Base-by-base conservation (phyloP, 2,797 vertebrate genomes). In the Semaprochilodus insignis region DNA sequence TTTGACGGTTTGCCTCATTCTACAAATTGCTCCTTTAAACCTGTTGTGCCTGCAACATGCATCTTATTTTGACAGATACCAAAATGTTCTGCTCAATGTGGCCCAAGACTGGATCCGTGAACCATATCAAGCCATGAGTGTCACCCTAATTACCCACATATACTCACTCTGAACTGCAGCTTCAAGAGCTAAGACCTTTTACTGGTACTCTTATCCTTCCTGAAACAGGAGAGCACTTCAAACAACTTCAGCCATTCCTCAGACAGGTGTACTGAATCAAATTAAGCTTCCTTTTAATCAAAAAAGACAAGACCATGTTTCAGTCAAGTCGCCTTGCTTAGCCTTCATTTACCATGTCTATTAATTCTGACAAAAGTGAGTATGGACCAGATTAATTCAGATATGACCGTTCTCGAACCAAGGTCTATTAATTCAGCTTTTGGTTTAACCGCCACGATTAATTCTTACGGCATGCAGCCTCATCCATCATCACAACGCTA, bases 401-500 rank as follows among this genome's bases (percentile, higher is more conserved):
- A 83, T 81, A 83, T 77, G 74, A 81, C 81, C 65, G 54, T 82
- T 84, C 52, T 77, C 86, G 84, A 90, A 81, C 51, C 6, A 83
- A 82, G 87, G 81, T 85, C 83, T 81, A 91, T 91, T 90, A 86
- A 90, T 91, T 89, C 83, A 85, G 87, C 67, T 83, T 83, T 85
- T 87, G 85, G 72, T 86, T 83, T 81, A 86, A 87, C 87, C 23
- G 80, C 57, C 85, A 66, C 60, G 44, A 71, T 81, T 86, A 87
- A 86, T 76, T 86, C 84, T 40, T 82, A 87, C 73, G 83, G 80
- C 65, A 85, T 40, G 66, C 85, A 25, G 59, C 83, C 87, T 83
- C 91, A 94, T 92, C 88, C 87, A 91, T 94, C 92, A 93, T 83
- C 57, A 73, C 72, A 79, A 79, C 60, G 27, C 60, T 17, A 74